Conservation (phyloP, 1,140 invertebrate species). For the Calephelis virginiensis region DNA sequence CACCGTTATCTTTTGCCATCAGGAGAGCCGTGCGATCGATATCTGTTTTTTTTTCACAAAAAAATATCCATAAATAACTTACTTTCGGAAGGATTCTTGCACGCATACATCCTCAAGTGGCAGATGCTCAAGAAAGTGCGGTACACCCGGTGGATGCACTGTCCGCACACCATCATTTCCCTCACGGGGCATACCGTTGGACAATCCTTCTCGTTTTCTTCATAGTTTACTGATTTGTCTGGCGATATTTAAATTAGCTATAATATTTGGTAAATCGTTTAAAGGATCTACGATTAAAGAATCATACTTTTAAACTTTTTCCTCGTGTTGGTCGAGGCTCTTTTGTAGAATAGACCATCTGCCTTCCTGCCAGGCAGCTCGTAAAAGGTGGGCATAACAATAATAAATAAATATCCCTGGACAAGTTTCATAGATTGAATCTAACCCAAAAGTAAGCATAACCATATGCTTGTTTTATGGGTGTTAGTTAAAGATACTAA, state of each 20-base stretch:
- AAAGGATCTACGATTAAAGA: no score
- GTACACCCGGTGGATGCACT: constrained; percentile 44
- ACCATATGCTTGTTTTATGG: no score
- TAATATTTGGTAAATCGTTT: not conserved
- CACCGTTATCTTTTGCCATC: not conserved
- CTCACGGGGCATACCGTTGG: constrained; percentile 37
- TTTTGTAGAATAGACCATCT: no score
- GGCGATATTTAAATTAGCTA: not conserved
- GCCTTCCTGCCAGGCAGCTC: no score
- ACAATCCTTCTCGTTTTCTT: constrained; percentile 38
- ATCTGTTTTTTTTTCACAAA: not conserved
- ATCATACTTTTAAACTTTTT: no score
- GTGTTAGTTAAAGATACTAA: no score
- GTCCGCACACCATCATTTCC: constrained; percentile 45
- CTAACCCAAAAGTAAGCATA: no score
- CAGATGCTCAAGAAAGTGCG: constrained; percentile 48
- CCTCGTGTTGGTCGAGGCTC: no score
- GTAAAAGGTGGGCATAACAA: no score
- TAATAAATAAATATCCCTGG: no score
- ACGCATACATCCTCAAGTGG: constrained; percentile 45
- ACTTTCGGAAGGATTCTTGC: constrained; percentile 43
- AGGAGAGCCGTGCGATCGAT: no score
- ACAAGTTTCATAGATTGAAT: no score
- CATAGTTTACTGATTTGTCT: constrained; percentile 32
- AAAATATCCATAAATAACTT: constrained; percentile 25